phyloP scores from a whole-genome alignment of 2,113 vertebrate genomes.

The Ceratotherium simum region DNA sequence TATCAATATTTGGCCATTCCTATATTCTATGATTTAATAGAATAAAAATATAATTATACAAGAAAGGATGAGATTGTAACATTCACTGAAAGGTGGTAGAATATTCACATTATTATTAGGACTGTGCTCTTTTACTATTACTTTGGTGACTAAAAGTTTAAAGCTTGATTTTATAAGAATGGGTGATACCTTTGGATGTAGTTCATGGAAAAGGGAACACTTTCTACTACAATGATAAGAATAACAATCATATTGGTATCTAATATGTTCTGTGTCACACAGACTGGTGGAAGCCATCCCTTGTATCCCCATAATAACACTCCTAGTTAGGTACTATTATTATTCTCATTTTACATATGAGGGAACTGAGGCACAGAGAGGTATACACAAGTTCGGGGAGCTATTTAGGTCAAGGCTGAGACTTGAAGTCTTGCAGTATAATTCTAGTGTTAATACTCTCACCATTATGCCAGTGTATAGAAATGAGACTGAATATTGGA shows the following conservation, averaged over 20 bases:
- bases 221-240: neutral
- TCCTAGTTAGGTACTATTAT: neutral
- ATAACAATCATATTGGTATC: neutral
- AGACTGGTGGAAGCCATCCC: neutral
- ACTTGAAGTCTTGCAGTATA: neutral
- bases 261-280: neutral
- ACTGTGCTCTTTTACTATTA: neutral
- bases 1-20: neutral
- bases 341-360: neutral
- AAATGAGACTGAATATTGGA: neutral
- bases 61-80: neutral
- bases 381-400: neutral
- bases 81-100: neutral
- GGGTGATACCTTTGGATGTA: neutral
- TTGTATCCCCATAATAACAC: neutral
- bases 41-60: neutral
- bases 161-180: neutral
- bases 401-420: neutral
- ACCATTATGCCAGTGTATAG: rapidly evolving
- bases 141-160: neutral
- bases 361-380: neutral
- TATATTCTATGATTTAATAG: neutral
- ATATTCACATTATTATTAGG: neutral
- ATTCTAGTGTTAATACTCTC: neutral
- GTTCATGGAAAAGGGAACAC: neutral